These are phyloP conservation scores for Drosophila flavopinicola DNA, from an alignment of 2,888 invertebrate species.

Conservation along the genomic window DNA sequence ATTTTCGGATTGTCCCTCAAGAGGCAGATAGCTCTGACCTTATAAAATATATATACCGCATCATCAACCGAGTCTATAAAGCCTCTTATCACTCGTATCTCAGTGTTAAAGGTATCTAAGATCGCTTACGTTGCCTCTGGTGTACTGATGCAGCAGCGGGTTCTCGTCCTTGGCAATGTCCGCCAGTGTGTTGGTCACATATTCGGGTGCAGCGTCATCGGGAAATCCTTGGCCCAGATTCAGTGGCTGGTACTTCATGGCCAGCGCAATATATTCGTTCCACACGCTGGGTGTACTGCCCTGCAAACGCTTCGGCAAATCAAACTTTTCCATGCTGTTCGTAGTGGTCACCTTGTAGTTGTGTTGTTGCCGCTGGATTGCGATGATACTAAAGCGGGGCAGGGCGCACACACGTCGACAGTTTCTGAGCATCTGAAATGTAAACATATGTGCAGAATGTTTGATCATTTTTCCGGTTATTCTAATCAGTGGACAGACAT, in stretches of 20 bases:
- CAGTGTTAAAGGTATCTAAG: too few relatives aligned
- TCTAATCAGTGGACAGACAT: conserved; percentile 18
- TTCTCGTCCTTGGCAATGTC: conserved; percentile 89
- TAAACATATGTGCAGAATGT: not conserved
- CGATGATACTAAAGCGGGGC: conserved; percentile 4
- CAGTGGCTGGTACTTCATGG: conserved; percentile 92
- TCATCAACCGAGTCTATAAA: too few relatives aligned
- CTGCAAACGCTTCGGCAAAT: conserved; percentile 82
- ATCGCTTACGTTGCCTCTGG: conserved; percentile 94
- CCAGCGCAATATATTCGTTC: conserved; percentile 95
- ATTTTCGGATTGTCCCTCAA: too few relatives aligned
- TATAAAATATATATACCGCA: too few relatives aligned
- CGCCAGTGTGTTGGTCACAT: conserved; percentile 91
- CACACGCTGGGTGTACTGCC: conserved; percentile 84
- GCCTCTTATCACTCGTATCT: too few relatives aligned
- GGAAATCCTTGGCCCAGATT: conserved; percentile 99
- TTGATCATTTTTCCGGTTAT: conserved; percentile 20
- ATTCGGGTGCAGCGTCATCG: conserved; percentile 93
- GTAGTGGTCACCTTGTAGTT: conserved; percentile 6
- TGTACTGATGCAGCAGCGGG: conserved; percentile 94
- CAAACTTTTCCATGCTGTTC: conserved; percentile 82
- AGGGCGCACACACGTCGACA: conserved; percentile 36
- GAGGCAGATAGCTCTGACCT: too few relatives aligned
- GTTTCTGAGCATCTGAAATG: conserved; percentile 69
- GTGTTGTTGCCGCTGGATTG: conserved; percentile 2